Percentiles rank a stretch among this genome's conserved stretches.
These are phyloP conservation scores for Oxystoma pomonae DNA, from an alignment of 2,888 invertebrate genomes.

Conservation along the genomic window DNA sequence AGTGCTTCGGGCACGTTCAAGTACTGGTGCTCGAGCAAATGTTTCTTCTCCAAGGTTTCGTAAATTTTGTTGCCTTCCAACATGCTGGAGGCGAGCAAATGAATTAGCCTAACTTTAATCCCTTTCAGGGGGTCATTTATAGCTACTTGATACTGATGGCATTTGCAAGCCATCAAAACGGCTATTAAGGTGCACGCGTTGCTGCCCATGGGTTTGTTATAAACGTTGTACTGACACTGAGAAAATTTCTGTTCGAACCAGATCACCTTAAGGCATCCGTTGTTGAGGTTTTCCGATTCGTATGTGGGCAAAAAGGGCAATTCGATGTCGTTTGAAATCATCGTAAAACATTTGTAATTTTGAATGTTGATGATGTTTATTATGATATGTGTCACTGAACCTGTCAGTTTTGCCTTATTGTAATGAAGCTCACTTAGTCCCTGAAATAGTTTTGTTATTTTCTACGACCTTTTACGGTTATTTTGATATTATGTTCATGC, in stretches of 20 bases:
- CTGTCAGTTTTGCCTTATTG: too few relatives aligned
- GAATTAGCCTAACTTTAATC: slow-evolving; percentile 41
- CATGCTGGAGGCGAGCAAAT: slow-evolving; percentile 53
- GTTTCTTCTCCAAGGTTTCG: slow-evolving; percentile 47
- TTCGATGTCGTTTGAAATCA: slow-evolving; percentile 14
- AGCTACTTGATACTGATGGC: slow-evolving; percentile 38
- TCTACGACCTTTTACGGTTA: too few relatives aligned
- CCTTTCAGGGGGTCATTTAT: slow-evolving; percentile 31
- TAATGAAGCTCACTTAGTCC: too few relatives aligned
- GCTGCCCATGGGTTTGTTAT: slow-evolving; percentile 49
- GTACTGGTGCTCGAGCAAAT: slow-evolving; percentile 46
- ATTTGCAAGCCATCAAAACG: slow-evolving; percentile 52
- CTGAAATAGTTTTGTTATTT: too few relatives aligned
- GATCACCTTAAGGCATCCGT: slow-evolving; percentile 38
- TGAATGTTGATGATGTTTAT: too few relatives aligned
- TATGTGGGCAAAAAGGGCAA: slow-evolving; percentile 45
- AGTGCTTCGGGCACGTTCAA: slow-evolving; percentile 55
- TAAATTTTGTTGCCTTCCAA: slow-evolving; percentile 57
- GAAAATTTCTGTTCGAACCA: slow-evolving; percentile 59
- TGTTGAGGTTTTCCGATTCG: slow-evolving; percentile 35
- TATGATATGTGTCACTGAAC: too few relatives aligned
- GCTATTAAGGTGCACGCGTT: slow-evolving; percentile 62
- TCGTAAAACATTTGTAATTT: too few relatives aligned
- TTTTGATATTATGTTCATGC: too few relatives aligned
- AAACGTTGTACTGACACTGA: slow-evolving; percentile 55